Base-by-base conservation (phyloP, 2,888 invertebrate genomes). In the Pammene fasciana region DNA sequence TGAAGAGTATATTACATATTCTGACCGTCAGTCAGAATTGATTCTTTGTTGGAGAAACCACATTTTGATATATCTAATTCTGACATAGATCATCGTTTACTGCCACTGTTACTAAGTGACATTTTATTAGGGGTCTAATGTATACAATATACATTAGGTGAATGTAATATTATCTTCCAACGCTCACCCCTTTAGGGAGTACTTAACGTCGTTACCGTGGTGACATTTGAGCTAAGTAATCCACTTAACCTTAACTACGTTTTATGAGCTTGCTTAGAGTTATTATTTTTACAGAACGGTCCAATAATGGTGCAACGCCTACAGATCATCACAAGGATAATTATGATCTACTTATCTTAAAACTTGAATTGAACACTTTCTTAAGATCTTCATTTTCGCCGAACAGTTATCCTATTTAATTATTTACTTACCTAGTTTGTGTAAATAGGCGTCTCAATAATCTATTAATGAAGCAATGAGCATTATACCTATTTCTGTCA, bases 191-290 rank as follows among this genome's bases (percentile, higher is more conserved):
- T 46, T 56, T 36, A n/a, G 43, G 43, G 56, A 50, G 43, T 41
- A 64, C 57, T 56, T 59, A 57, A 68, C 16, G 43, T 45, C 57
- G 36, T 68, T 46, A 57, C 43, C 36, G 36, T 43, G 43, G 57
- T 57, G 64, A 68, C 57, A 68, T 68, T 52, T 52, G 64, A 68
- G 57, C 45, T 57, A 57, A 45, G 57, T 68, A 64, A 64, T 64
- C 50, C 34, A 68, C 56, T 68, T 56, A 54, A 9, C 43, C 50
- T 26, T 26, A 26, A 26, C 34, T 36, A 45, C 10, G 5, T 52
- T 45, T 55, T 55, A 46, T 48, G 41, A 34, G 64, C 38, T 46
- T 61, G 54, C 18, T 34, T 38, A 26, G 38, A 67, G 34, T 8
- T 43, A 43, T 56, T 45, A 50, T 59, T 14, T 26, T 18, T 13